Evolutionary conservation across 2,113 vertebrate genomes (phyloP).

Genomic region (Vanacampus margaritifer): DNA sequence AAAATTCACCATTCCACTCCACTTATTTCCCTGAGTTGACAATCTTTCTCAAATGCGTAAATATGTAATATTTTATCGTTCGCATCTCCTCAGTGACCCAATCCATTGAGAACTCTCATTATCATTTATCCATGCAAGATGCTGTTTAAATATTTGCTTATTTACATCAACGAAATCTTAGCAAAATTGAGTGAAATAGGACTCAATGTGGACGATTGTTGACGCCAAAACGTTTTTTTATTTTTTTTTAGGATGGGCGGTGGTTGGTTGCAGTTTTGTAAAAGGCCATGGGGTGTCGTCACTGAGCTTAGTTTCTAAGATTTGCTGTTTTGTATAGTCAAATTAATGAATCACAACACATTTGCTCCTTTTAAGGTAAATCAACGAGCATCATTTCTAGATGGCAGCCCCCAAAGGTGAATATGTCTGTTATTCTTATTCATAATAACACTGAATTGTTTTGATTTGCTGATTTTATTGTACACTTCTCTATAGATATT

Average conservation of each 20-base stretch:
- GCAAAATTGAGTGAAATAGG: not conserved
- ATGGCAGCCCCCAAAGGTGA: conserved; percentile 69
- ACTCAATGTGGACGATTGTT: not conserved
- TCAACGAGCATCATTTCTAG: conserved; percentile 27
- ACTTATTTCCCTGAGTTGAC: not conserved
- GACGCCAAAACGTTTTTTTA: not conserved
- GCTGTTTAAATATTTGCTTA: not conserved
- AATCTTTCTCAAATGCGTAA: not conserved
- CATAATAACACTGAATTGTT: not conserved
- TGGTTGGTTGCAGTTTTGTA: not conserved
- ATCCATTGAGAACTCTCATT: not conserved
- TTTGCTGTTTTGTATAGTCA: not conserved
- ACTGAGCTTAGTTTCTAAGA: not conserved
- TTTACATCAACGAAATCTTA: not conserved
- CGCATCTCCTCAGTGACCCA: not conserved
- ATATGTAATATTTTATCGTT: not conserved
- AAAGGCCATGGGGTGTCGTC: not conserved
- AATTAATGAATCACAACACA: not conserved
- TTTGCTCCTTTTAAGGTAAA: conserved; percentile 24
- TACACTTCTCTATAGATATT: conserved; percentile 73
- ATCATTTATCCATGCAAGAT: not conserved
- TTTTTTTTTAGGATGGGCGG: not conserved
- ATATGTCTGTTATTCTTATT: not conserved
- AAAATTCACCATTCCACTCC: not conserved
- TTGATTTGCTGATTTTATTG: not conserved